Conservation (phyloP, 2,797 vertebrate species). For the Hafferia zeledoni region DNA sequence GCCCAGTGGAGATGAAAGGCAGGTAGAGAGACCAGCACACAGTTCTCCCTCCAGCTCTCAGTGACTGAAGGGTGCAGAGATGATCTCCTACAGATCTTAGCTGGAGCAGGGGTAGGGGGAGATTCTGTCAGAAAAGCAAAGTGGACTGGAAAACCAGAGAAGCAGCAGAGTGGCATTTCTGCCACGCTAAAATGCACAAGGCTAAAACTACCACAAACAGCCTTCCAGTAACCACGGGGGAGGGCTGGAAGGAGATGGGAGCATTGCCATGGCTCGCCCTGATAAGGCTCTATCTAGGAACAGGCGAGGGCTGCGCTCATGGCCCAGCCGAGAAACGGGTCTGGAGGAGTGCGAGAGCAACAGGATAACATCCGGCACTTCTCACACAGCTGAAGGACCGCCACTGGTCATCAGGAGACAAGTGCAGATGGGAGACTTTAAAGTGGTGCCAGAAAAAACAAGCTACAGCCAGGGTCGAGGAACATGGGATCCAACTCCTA, state of each 20-base stretch:
- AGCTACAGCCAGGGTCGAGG: slow-evolving; percentile 44
- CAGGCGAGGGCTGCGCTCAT: neutral
- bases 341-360: slow-evolving; percentile 26
- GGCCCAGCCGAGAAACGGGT: fast-evolving
- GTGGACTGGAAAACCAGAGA: neutral
- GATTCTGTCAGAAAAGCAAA: neutral
- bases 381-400: slow-evolving; percentile 1
- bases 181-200: neutral
- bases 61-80: neutral
- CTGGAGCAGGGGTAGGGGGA: neutral
- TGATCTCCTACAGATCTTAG: neutral
- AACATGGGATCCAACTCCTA: slow-evolving; percentile 56
- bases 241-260: neutral
- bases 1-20: neutral
- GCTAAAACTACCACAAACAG: fast-evolving
- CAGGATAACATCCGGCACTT: slow-evolving; percentile 42
- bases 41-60: neutral
- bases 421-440: slow-evolving; percentile 41
- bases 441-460: slow-evolving; percentile 65
- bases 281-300: slow-evolving; percentile 42
- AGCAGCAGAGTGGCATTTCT: neutral
- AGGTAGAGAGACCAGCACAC: neutral
- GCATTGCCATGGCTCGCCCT: neutral
- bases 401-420: slow-evolving; percentile 4
- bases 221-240: neutral